Percentiles rank a stretch among this genome's conserved stretches.
Evolutionary conservation across 1,140 invertebrate genomes (phyloP).

Genomic region (Gonioctena quinquepunctata): DNA sequence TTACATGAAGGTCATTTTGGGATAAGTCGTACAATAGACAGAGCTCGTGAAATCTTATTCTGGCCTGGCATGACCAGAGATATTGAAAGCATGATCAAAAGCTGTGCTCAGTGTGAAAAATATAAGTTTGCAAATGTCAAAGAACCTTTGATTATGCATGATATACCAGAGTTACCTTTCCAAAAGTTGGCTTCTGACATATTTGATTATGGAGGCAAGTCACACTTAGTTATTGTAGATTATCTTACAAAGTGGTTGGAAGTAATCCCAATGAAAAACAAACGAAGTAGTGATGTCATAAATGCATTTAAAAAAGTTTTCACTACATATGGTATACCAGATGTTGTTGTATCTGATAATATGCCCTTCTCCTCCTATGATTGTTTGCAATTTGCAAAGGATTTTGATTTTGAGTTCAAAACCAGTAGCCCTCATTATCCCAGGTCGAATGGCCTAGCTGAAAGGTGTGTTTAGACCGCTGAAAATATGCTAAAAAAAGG

Average conservation of each 20-base stretch:
- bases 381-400: neutral
- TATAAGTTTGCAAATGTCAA: slow-evolving; percentile 41
- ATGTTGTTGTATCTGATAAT: slow-evolving; percentile 44
- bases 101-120: slow-evolving; percentile 50
- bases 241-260: slow-evolving; percentile 46
- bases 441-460: slow-evolving; percentile 44
- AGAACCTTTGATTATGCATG: slow-evolving; percentile 48
- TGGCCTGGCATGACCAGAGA: slow-evolving; percentile 56
- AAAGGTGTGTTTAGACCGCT: slow-evolving; percentile 41
- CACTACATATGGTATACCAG: slow-evolving; percentile 40
- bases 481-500: slow-evolving; percentile 43
- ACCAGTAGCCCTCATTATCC: slow-evolving; percentile 36
- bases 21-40: slow-evolving; percentile 29
- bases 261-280: slow-evolving; percentile 36
- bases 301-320: slow-evolving; percentile 25
- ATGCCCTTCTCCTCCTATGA: slow-evolving; percentile 36
- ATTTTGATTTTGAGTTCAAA: neutral
- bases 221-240: slow-evolving; percentile 24
- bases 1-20: slow-evolving; percentile 31
- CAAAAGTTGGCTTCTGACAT: slow-evolving; percentile 49
- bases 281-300: slow-evolving; percentile 22
- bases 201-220: slow-evolving; percentile 22
- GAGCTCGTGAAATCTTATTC: slow-evolving; percentile 27
- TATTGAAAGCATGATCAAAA: slow-evolving; percentile 51
- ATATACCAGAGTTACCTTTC: slow-evolving; percentile 46